Percentiles rank a stretch among this genome's conserved stretches.
Conservation (phyloP, 2,797 vertebrate genomes). For the Falco cherrug region DNA sequence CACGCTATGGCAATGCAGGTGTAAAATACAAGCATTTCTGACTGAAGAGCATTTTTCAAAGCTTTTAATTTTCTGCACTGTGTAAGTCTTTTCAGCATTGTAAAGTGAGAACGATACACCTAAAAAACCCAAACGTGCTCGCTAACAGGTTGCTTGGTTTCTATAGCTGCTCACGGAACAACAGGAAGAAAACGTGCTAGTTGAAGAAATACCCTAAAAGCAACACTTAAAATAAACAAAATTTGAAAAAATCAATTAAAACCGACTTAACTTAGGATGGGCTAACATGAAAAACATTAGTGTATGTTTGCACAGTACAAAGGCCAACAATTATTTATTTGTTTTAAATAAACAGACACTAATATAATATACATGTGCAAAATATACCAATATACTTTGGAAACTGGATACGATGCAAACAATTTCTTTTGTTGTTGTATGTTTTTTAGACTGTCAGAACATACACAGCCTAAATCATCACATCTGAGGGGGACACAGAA, state of each 20-base stretch:
- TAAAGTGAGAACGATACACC: neutral
- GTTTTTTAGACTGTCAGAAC: neutral
- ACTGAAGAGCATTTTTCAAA: neutral
- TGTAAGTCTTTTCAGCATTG: neutral
- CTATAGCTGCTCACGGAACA: neutral
- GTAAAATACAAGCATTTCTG: neutral
- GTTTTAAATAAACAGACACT: neutral
- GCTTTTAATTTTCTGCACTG: neutral
- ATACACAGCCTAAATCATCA: neutral
- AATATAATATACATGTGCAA: neutral
- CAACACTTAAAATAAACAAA: neutral
- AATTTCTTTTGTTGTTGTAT: neutral
- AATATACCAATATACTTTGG: neutral
- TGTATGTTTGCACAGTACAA: neutral
- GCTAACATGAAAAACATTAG: neutral
- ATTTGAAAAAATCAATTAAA: neutral
- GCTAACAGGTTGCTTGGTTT: neutral
- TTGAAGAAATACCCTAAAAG: neutral
- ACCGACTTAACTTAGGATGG: neutral
- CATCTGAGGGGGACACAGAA: neutral
- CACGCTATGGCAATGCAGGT: neutral
- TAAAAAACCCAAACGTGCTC: neutral
- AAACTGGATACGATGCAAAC: neutral
- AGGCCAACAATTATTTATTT: neutral
- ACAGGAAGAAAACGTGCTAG: neutral